Base-by-base conservation (phyloP, 2,797 vertebrate genomes). In the Labroides dimidiatus region DNA sequence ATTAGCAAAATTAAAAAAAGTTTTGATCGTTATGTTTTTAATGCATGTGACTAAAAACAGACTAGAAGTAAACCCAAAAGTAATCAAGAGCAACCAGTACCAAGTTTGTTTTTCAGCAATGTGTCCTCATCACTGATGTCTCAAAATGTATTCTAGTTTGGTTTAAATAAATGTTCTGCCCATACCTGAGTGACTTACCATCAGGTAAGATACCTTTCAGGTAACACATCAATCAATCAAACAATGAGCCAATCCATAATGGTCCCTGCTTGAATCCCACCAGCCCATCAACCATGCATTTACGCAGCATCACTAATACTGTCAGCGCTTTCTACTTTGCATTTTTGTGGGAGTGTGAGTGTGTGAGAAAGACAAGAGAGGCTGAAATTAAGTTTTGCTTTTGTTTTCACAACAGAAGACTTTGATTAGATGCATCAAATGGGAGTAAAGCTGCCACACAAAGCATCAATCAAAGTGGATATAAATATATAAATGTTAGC, bases 1-100 rank as follows among this genome's bases (percentile, higher is more conserved):
- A 63, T 74, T 63, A 55, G 39, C 63, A 51, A 64, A 64, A 66
- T 70, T 10, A n/a, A 69, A 69, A 30, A 50, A 48, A 45, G 62
- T 58, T 12, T 19, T 8, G 49, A 77, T n/a, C 39, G 16, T 53
- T 19, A 16, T 13, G 10, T 55, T 55, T 66, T 67, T 19, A 37
- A 58, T 13, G 54, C 43, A 50, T 61, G 60, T 47, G 23, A 33
- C 17, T 69, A 59, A 27, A 11, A 14, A 55, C 44, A 65, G 61
- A 54, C 44, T n/a, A 19, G 43, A 15, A 58, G 54, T 48, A 53
- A 73, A 59, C 24, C 47, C 13, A 54, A 41, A 11, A 60, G 19
- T 27, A 6, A 27, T 27, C 24, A 27, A 6, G n/a, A 6, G 3
- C 24, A 27, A 27, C 24, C 24, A 27, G 24, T 27, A 27, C 6